Evolutionary conservation across 1,140 invertebrate species (phyloP).

Genomic region (Drosophila tsacasi): DNA sequence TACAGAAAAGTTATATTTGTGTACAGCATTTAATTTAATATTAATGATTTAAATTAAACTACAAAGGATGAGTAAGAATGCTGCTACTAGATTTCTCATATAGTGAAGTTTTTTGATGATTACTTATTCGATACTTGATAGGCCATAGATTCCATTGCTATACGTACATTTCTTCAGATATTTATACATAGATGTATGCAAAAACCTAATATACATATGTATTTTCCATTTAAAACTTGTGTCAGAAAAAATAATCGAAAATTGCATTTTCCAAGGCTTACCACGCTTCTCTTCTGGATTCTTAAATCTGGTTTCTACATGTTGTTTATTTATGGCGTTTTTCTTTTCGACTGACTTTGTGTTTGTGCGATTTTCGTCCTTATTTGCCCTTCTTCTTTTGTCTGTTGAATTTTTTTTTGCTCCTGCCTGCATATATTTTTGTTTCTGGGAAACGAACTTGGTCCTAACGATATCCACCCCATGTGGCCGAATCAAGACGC

Average conservation of each 20-base stretch:
- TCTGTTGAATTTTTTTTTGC: conserved; percentile 38
- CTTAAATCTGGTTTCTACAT: conserved; percentile 70
- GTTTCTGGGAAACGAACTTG: conserved; percentile 7
- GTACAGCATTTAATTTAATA: background rate
- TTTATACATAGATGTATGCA: background rate
- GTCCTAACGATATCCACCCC: conserved; percentile 36
- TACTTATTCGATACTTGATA: background rate
- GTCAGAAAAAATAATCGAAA: background rate
- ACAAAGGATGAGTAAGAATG: too few relatives aligned
- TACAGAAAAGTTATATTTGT: background rate
- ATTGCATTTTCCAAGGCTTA: conserved; percentile 60
- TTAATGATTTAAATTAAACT: too few relatives aligned
- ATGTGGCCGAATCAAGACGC: conserved; percentile 13
- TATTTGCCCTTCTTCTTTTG: conserved; percentile 39
- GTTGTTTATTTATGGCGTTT: conserved; percentile 71
- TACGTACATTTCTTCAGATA: conserved; percentile 25
- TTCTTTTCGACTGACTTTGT: background rate
- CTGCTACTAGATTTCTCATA: too few relatives aligned
- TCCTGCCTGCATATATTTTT: conserved; percentile 3
- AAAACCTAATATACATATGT: background rate
- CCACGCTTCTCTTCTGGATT: conserved; percentile 46
- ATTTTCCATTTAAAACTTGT: background rate
- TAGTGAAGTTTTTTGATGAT: too few relatives aligned
- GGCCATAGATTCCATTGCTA: conserved; percentile 7
- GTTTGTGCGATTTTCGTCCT: conserved; percentile 6